Base-by-base conservation (phyloP, 2,797 vertebrate genomes). In the Enoplosus armatus region DNA sequence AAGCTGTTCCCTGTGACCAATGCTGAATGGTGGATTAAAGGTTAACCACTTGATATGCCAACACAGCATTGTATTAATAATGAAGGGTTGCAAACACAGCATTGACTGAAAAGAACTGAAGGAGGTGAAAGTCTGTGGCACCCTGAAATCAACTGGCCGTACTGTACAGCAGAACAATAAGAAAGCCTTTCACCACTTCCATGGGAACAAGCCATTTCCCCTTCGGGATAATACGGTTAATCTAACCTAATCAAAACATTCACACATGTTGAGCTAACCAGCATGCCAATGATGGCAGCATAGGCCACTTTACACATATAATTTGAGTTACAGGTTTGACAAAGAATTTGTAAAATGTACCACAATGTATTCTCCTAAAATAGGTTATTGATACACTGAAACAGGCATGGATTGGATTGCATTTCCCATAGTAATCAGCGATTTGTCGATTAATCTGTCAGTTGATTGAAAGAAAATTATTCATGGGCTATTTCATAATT, bases 181-280 rank as follows among this genome's bases (percentile, higher is more conserved):
- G 53, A 76, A 72, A 72, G 29, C 15, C 77, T 68, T 26, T 72
- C 63, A 77, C 12, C 70, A 60, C 61, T 60, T 64, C 72, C 50
- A 81, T 47, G 55, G 65, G 65, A 78, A 73, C 35, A 43, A 73
- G 43, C n/a, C 29, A 27, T 67, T 37, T 68, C 60, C 29, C 33
- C 33, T 2, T 26, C 8, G 14, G 43, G 41, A 65, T 39, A 71
- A 62, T 66, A 79, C 18, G 65, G 65, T 67, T 79, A 55, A 84
- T 84, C 59, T 60, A 45, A 77, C 45, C 72, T 22, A 61, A 85
- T 74, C 61, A 77, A 86, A 76, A 73, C 47, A 64, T 69, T 74
- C 55, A 84, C 64, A 71, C 55, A 64, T 2, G 2, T 58, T 39
- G 31, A 22, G 45, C 60, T 55, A 72, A 66, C 45, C 47, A 51